Evolutionary conservation across 37 sponge, comb jelly and placozoan genomes (phyloP).

Genomic region (Ephydatia muelleri): DNA sequence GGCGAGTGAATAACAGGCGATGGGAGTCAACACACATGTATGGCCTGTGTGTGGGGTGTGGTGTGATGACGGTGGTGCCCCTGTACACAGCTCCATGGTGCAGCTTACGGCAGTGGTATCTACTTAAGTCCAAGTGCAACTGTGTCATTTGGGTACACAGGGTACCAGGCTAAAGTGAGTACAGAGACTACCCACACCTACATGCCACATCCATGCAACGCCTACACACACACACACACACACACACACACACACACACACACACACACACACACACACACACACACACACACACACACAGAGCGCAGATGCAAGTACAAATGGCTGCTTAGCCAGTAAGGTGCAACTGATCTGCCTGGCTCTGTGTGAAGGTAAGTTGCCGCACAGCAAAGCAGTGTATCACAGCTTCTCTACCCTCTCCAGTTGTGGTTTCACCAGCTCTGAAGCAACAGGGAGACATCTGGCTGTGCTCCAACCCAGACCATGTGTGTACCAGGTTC

Average conservation of each 20-base stretch:
- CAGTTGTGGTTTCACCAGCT: conserved; percentile 58
- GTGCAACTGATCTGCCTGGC: conserved; percentile 66
- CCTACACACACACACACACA: too few species aligned
- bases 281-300: neutral
- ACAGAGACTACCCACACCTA: too few species aligned
- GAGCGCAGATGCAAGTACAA: neutral
- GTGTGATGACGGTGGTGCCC: neutral
- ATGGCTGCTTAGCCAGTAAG: conserved; percentile 51
- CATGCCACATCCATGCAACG: too few species aligned
- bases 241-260: too few species aligned
- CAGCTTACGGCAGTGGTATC: conserved; percentile 75
- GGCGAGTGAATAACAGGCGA: neutral
- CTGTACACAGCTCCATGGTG: conserved; percentile 57
- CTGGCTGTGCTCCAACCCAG: conserved; percentile 76
- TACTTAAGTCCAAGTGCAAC: conserved; percentile 73
- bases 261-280: neutral
- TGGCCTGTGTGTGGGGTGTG: conserved; percentile 10
- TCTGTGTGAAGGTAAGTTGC: conserved; percentile 76
- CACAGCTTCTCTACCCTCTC: neutral
- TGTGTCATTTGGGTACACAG: conserved; percentile 75
- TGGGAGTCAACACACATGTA: neutral
- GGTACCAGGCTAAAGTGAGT: neutral
- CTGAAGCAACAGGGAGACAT: conserved; percentile 55
- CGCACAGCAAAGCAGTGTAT: too few species aligned
- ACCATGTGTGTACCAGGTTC: conserved; percentile 83